A percentile compares a stretch with the other conserved stretches of the same genome.
phyloP scores from a whole-genome alignment of 2,888 invertebrate species.

The Taenaris catops region DNA sequence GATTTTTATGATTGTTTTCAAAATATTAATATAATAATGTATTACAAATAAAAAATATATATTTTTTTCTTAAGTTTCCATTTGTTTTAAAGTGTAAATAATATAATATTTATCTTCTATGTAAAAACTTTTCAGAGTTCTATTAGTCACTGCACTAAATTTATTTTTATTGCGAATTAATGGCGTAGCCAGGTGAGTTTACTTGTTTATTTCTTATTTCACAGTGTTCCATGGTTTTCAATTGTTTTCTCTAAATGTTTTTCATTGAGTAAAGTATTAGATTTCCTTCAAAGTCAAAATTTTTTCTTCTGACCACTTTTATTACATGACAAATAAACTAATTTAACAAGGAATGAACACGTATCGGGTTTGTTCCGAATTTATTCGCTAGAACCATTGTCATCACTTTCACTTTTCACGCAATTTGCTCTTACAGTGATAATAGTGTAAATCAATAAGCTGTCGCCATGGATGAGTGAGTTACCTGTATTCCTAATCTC shows the following conservation, averaged over 20 bases:
- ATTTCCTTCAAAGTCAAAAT: slow-evolving; percentile 71
- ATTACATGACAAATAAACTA: slow-evolving; percentile 56
- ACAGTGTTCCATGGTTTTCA: slow-evolving; percentile 72
- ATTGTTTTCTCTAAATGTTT: slow-evolving; percentile 75
- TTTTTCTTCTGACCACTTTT: slow-evolving; percentile 67
- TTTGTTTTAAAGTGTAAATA: no score
- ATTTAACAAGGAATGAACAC: slow-evolving; percentile 76
- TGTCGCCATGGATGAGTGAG: slow-evolving; percentile 77
- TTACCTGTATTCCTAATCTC: slow-evolving; percentile 45
- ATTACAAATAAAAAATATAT: no score
- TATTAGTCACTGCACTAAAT: slow-evolving; percentile 37
- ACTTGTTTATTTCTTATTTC: slow-evolving; percentile 77
- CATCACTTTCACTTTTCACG: slow-evolving; percentile 78
- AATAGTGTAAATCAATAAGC: slow-evolving; percentile 53
- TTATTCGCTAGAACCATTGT: slow-evolving; percentile 76
- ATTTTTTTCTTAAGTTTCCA: no score
- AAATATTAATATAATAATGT: no score
- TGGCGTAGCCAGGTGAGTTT: slow-evolving; percentile 80
- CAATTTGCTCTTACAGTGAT: slow-evolving; percentile 64
- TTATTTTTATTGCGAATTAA: slow-evolving; percentile 80
- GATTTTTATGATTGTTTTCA: no score
- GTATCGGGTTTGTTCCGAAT: slow-evolving; percentile 77
- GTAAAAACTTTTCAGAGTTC: slow-evolving; percentile 13
- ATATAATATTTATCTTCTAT: no score
- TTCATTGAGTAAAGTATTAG: slow-evolving; percentile 69